Conservation (phyloP, 2,113 vertebrate genomes). For the Crotophaga sulcirostris region DNA sequence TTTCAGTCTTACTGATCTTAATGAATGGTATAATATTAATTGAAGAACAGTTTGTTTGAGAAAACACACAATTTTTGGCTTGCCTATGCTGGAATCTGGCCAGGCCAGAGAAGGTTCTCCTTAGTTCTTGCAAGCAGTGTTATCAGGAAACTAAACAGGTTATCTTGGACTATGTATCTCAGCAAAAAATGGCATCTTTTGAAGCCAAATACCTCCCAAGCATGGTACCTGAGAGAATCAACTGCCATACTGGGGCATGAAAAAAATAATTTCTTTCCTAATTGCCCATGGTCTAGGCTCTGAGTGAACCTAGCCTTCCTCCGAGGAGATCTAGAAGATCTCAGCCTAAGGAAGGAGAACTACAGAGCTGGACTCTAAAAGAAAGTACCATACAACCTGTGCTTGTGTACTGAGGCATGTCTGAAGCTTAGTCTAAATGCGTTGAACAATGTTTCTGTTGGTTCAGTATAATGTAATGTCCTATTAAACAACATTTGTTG, state of each 20-base stretch:
- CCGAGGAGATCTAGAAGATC: neutral
- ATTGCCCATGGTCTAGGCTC: neutral
- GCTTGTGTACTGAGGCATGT: constrained; percentile 41
- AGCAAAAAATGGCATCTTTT: neutral
- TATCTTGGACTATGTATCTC: neutral
- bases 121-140: neutral
- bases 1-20: neutral
- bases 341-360: neutral
- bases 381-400: neutral
- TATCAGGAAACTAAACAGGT: neutral
- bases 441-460: constrained; percentile 51
- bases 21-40: neutral
- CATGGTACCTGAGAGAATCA: neutral
- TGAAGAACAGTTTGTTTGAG: neutral
- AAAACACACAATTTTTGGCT: neutral
- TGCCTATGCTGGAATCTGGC: neutral
- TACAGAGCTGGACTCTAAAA: neutral
- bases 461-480: constrained; percentile 62
- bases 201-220: neutral
- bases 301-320: neutral
- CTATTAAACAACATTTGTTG: constrained; percentile 53
- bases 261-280: neutral
- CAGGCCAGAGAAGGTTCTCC: neutral
- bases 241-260: neutral
- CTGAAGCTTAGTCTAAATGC: constrained; percentile 50